phyloP scores from a whole-genome alignment of 2,797 vertebrate genomes.

The Delichon dasypus region DNA sequence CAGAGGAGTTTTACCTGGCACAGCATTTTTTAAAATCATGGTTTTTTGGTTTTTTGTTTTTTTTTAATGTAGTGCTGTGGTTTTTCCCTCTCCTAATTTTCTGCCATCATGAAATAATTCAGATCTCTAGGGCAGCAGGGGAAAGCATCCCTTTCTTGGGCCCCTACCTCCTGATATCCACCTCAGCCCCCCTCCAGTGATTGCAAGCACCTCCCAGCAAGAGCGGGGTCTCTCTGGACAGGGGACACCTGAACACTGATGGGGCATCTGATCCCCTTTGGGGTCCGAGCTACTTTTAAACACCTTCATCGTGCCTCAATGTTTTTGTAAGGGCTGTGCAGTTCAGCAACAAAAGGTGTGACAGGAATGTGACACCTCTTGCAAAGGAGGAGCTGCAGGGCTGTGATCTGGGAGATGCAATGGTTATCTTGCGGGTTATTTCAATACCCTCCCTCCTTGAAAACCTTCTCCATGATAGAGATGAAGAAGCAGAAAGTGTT shows the following conservation, averaged over 20 bases:
- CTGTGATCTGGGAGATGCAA: background rate
- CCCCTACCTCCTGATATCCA: slow-evolving; percentile 1
- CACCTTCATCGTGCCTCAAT: background rate
- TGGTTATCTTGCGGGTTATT: background rate
- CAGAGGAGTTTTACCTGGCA: slow-evolving; percentile 61
- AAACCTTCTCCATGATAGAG: background rate
- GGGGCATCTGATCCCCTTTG: background rate
- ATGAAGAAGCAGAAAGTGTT: background rate
- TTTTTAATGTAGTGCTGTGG: slow-evolving; percentile 1
- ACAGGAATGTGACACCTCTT: background rate
- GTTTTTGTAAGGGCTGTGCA: background rate
- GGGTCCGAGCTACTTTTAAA: background rate
- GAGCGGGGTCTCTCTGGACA: background rate
- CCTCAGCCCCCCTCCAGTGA: background rate
- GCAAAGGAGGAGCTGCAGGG: background rate
- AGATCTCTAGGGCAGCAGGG: background rate
- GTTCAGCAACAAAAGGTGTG: background rate
- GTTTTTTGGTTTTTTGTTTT: background rate
- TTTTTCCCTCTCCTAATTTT: slow-evolving; percentile 30
- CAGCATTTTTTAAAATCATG: slow-evolving; percentile 20
- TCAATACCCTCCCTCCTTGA: background rate
- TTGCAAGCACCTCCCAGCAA: background rate
- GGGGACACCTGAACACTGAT: background rate
- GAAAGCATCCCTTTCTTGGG: slow-evolving; percentile 10
- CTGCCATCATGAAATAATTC: slow-evolving; percentile 49